Conservation (phyloP, 1,140 invertebrate species). For the Meloidogyne exigua region DNA sequence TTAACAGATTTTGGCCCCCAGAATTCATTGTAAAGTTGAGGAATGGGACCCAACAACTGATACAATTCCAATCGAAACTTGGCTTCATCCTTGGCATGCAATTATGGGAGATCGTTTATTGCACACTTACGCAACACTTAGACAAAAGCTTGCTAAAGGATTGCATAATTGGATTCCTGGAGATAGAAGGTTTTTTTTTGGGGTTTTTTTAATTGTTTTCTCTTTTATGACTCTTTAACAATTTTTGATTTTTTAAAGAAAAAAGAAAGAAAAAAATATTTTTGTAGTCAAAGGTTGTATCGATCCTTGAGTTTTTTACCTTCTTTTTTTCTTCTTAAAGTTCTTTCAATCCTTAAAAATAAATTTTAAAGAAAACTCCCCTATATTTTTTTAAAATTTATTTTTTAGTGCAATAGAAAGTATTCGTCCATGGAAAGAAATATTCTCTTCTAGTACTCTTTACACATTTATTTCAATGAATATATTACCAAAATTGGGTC, state of each 20-base stretch:
- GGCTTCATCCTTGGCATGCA: conserved; percentile 92
- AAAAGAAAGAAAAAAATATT: too few species aligned
- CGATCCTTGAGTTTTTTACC: too few species aligned
- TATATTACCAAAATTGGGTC: conserved; percentile 57
- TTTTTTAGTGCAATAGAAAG: conserved; percentile 87
- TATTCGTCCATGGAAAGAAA: conserved; percentile 83
- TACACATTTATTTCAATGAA: conserved; percentile 51
- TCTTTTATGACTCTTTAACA: too few species aligned
- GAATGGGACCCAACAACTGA: conserved; percentile 92
- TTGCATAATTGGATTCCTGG: conserved; percentile 76
- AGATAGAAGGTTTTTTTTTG: conserved; percentile 44
- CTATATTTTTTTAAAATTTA: conserved; percentile 71
- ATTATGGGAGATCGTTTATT: conserved; percentile 75
- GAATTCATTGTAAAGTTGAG: conserved; percentile 47
- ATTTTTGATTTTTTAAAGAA: too few species aligned
- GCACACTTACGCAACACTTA: conserved; percentile 84
- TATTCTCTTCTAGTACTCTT: conserved; percentile 70
- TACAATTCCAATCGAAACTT: conserved; percentile 86
- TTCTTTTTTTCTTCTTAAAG: not conserved
- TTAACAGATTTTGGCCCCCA: conserved; percentile 47
- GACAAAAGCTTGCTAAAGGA: conserved; percentile 83
- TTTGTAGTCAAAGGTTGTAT: too few species aligned
- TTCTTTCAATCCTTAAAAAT: not conserved
- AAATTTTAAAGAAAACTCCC: too few species aligned
- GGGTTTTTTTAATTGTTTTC: too few species aligned